Conservation (phyloP, 2,888 invertebrate species). For the Scaptomyza cyrtandrae region DNA sequence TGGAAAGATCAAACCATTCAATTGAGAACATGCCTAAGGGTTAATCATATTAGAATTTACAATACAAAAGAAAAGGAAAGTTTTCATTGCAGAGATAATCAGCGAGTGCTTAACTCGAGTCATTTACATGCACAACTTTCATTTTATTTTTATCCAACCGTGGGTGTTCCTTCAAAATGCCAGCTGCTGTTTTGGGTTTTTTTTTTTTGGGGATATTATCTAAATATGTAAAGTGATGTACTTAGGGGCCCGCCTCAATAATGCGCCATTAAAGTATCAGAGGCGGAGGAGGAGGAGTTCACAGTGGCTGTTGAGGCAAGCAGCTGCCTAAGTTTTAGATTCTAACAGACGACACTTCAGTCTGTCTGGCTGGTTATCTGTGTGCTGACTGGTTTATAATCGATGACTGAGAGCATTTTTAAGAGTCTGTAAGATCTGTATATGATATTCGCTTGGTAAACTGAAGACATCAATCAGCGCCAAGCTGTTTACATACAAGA, state of each 20-base stretch:
- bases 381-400: conserved; percentile 31
- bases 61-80: background rate
- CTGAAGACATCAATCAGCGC: conserved; percentile 55
- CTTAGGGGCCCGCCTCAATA: conserved; percentile 51
- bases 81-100: conserved; percentile 28
- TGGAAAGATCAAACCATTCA: conserved; percentile 2
- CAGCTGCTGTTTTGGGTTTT: conserved; percentile 36
- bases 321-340: conserved; percentile 21
- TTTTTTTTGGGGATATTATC: background rate
- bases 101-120: conserved; percentile 37
- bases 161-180: conserved; percentile 54
- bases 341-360: conserved; percentile 43
- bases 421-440: conserved; percentile 6
- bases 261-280: conserved; percentile 71
- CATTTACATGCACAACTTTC: conserved; percentile 46
- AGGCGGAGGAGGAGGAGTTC: conserved; percentile 6
- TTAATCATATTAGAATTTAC: conserved; percentile 1
- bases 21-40: conserved; percentile 8
- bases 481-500: conserved; percentile 22
- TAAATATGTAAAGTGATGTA: conserved; percentile 56
- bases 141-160: conserved; percentile 3
- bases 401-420: conserved; percentile 50
- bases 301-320: conserved; percentile 32
- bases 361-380: background rate
- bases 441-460: conserved; percentile 57